phyloP scores from a whole-genome alignment of 2,113 vertebrate species.

The Seriola quinqueradiata region DNA sequence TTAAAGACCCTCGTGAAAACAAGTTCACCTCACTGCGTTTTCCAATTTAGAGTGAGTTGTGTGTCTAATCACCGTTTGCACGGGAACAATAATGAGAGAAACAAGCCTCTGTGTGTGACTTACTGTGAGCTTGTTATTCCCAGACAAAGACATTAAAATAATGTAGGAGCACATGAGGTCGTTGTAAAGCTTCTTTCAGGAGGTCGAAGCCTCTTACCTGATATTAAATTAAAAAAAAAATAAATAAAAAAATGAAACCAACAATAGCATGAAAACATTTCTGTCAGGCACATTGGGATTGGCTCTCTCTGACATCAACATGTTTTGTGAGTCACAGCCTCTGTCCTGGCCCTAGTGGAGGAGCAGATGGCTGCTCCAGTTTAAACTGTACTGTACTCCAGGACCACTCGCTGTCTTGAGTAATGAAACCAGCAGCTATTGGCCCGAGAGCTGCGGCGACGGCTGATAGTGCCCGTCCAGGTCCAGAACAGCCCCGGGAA shows the following conservation, averaged over 20 bases:
- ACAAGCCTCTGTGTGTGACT: background rate
- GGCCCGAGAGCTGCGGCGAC: background rate
- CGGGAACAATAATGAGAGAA: background rate
- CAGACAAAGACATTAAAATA: conserved; percentile 3
- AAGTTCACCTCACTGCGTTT: conserved; percentile 28
- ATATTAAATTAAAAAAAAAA: conserved; percentile 20
- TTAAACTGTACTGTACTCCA: background rate
- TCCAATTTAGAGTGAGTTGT: background rate
- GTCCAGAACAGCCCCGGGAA: background rate
- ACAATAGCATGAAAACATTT: background rate
- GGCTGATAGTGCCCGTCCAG: background rate
- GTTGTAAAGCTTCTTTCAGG: conserved; percentile 35
- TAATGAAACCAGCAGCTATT: conserved; percentile 14
- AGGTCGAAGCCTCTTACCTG: conserved; percentile 21
- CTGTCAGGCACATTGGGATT: background rate
- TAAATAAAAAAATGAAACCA: background rate
- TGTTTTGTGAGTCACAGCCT: conserved; percentile 39
- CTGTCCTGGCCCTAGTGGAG: background rate
- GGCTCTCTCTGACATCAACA: conserved; percentile 29
- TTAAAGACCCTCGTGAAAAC: conserved; percentile 27
- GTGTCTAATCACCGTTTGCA: conserved; percentile 1
- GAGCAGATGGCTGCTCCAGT: conserved; percentile 59
- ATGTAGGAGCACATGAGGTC: background rate
- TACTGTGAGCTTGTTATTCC: background rate
- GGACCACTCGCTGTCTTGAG: conserved; percentile 36